Conservation (phyloP, 2,113 vertebrate genomes). For the Ivindomyrus marchei region DNA sequence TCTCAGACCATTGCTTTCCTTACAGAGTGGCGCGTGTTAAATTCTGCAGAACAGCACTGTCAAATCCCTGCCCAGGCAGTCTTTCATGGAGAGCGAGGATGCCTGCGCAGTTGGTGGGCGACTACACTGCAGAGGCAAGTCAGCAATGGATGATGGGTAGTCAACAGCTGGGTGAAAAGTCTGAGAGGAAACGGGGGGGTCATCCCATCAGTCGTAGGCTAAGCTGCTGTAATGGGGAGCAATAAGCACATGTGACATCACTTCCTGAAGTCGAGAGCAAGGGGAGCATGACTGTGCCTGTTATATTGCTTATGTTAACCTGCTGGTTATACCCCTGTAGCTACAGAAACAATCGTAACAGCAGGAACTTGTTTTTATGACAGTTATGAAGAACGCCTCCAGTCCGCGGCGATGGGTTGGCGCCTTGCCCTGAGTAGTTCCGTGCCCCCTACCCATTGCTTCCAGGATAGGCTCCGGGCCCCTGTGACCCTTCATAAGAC, state of each 20-base stretch:
- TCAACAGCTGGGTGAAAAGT: not conserved
- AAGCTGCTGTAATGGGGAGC: not conserved
- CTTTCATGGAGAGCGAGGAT: not conserved
- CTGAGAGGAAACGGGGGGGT: not conserved
- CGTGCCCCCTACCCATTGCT: not conserved
- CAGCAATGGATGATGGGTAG: not conserved
- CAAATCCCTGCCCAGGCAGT: not conserved
- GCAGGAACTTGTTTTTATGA: not conserved
- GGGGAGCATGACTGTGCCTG: not conserved
- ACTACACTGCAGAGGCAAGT: not conserved
- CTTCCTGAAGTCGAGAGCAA: not conserved
- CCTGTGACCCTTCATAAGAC: not conserved
- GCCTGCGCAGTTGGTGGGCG: not conserved
- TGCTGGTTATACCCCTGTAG: not conserved
- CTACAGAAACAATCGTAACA: not conserved
- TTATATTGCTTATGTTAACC: not conserved
- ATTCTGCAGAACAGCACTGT: not conserved
- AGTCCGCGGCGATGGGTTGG: not conserved
- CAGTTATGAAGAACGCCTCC: not conserved
- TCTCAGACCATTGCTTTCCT: not conserved
- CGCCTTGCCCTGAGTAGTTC: not conserved
- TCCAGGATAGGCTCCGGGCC: not conserved
- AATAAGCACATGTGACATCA: not conserved
- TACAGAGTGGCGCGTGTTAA: not conserved
- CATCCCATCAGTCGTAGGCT: not conserved